These are phyloP conservation scores for Falco biarmicus DNA, from an alignment of 2,797 vertebrate species.

Conservation along the genomic window DNA sequence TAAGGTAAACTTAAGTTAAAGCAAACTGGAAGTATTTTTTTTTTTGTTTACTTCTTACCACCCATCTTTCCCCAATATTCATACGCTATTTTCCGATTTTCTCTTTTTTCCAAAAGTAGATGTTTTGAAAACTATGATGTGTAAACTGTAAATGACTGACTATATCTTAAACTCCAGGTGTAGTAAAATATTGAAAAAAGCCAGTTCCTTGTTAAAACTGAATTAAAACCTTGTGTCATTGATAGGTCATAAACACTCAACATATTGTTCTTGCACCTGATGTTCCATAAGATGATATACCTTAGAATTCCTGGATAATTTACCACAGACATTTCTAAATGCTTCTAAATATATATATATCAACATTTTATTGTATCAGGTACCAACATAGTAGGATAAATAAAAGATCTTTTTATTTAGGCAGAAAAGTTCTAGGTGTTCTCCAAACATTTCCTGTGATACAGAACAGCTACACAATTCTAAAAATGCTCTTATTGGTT, in stretches of 20 bases:
- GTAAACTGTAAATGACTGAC: not conserved
- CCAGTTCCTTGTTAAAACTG: not conserved
- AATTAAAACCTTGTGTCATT: not conserved
- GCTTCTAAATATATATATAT: not conserved
- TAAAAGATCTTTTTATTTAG: not conserved
- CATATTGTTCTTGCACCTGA: not conserved
- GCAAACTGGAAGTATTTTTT: not conserved
- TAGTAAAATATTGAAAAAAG: not conserved
- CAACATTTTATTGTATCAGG: not conserved
- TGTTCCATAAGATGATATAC: not conserved
- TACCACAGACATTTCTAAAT: not conserved
- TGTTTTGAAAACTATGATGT: not conserved
- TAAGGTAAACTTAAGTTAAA: not conserved
- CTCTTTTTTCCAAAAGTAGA: not conserved
- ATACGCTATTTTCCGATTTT: not conserved
- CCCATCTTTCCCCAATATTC: not conserved
- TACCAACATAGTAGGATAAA: not conserved
- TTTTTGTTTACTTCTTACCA: not conserved
- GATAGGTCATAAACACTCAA: not conserved
- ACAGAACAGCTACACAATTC: not conserved
- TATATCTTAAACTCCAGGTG: not conserved
- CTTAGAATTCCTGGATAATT: conserved; percentile 11
- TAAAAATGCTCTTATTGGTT: not conserved
- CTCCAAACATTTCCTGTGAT: not conserved
- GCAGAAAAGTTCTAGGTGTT: not conserved